Conservation (phyloP, 2,888 invertebrate genomes). For the Kryphioiulus occultus region DNA sequence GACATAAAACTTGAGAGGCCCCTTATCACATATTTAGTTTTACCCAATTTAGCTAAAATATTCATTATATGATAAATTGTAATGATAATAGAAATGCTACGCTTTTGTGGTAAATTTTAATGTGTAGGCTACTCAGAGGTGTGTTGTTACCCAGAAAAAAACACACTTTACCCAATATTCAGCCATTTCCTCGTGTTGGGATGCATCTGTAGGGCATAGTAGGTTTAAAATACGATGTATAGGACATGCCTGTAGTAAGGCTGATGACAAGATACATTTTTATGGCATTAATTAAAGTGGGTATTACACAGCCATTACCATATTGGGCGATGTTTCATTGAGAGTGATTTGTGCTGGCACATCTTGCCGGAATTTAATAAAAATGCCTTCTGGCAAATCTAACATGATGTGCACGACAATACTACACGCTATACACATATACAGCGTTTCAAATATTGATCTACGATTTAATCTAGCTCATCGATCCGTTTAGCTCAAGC, state of each 20-base stretch:
- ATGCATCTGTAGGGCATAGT: too few species aligned
- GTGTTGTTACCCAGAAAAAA: too few species aligned
- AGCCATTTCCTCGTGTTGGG: too few species aligned
- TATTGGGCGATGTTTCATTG: not conserved
- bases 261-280: not conserved
- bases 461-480: not conserved
- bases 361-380: not conserved
- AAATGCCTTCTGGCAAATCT: not conserved
- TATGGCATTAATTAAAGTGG: not conserved
- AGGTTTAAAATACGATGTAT: too few species aligned
- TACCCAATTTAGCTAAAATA: too few species aligned
- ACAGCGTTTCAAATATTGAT: slow-evolving; percentile 27
- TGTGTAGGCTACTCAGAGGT: too few species aligned
- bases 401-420: not conserved
- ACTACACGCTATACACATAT: not conserved
- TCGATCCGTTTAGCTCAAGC: slow-evolving; percentile 15
- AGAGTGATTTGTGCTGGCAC: not conserved
- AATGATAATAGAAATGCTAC: too few species aligned
- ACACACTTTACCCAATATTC: too few species aligned
- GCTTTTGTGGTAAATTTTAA: too few species aligned
- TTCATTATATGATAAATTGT: too few species aligned
- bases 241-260: not conserved
- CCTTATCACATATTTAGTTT: too few species aligned
- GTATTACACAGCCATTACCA: not conserved
- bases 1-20: too few species aligned